phyloP scores from a whole-genome alignment of 2,113 vertebrate genomes.

The Puffinus mauretanicus region DNA sequence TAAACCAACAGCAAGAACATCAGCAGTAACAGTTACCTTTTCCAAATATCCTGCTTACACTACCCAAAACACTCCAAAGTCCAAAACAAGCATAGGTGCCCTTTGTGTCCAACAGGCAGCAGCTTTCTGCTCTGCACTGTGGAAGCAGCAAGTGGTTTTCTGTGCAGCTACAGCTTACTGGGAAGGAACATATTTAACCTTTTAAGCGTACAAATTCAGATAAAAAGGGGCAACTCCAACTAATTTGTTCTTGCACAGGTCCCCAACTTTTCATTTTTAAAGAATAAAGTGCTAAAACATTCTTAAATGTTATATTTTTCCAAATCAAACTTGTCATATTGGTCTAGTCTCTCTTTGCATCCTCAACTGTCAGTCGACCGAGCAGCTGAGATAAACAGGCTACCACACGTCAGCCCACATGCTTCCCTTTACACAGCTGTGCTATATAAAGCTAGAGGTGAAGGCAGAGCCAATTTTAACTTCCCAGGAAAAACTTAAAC shows the following conservation, averaged over 20 bases:
- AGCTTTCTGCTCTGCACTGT: not conserved
- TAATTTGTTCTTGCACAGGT: accelerated
- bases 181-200: accelerated
- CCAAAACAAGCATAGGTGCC: accelerated
- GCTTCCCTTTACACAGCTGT: not conserved
- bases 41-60: not conserved
- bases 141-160: not conserved
- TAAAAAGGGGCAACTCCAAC: not conserved
- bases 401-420: not conserved
- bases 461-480: not conserved
- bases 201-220: accelerated
- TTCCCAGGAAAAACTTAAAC: not conserved
- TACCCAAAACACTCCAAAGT: not conserved
- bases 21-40: not conserved
- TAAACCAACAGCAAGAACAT: not conserved
- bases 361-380: not conserved
- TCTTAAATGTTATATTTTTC: accelerated
- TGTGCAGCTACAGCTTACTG: not conserved
- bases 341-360: not conserved
- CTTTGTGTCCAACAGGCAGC: not conserved
- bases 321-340: accelerated
- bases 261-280: not conserved
- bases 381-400: not conserved
- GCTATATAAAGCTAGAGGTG: not conserved
- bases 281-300: not conserved